These are phyloP conservation scores for Entosphenus tridentatus DNA, from an alignment of 2,113 vertebrate genomes.

Conservation along the genomic window DNA sequence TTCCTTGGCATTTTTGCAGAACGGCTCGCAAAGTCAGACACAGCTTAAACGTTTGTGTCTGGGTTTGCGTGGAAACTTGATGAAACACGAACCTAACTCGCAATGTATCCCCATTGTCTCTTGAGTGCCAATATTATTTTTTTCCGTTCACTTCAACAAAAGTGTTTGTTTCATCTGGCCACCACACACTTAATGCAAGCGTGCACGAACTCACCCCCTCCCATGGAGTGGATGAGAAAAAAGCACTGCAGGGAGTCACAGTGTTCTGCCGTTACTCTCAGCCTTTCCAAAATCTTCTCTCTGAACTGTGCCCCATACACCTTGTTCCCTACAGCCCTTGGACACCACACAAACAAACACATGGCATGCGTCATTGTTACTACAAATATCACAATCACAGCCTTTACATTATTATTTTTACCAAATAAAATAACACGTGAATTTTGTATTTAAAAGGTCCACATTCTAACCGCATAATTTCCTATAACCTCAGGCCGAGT, in stretches of 20 bases:
- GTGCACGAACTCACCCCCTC: slow-evolving; percentile 44
- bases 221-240: slow-evolving; percentile 90
- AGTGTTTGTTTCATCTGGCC: too few relatives aligned
- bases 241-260: slow-evolving; percentile 90
- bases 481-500: background rate
- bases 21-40: too few relatives aligned
- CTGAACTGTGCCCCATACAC: slow-evolving; percentile 48
- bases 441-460: too few relatives aligned
- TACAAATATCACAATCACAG: too few relatives aligned
- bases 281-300: slow-evolving; percentile 53
- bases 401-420: too few relatives aligned
- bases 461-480: too few relatives aligned
- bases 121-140: background rate
- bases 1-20: too few relatives aligned
- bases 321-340: slow-evolving; percentile 68
- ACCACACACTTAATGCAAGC: background rate
- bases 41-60: too few relatives aligned
- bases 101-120: background rate
- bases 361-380: too few relatives aligned
- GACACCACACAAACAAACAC: slow-evolving; percentile 8
- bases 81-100: background rate
- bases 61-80: too few relatives aligned
- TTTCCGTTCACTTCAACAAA: too few relatives aligned
- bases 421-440: too few relatives aligned
- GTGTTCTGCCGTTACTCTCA: slow-evolving; percentile 54